Conservation (phyloP, 2,888 invertebrate species). For the Hedychridium roseum region DNA sequence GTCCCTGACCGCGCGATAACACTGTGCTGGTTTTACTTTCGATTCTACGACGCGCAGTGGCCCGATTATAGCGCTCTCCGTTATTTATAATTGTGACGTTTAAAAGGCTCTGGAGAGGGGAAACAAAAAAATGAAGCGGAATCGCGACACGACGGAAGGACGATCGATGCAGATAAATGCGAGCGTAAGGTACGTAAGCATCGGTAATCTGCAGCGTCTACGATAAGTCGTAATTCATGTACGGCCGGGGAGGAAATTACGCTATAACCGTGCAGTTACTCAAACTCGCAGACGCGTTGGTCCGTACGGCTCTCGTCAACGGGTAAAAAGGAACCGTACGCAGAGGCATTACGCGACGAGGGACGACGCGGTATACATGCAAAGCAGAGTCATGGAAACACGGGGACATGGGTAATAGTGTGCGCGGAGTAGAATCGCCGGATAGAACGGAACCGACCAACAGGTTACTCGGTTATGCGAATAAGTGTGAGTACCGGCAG, state of each 20-base stretch:
- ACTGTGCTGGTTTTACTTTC: slow-evolving; percentile 18
- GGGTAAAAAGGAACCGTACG: not conserved
- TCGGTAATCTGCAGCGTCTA: no score
- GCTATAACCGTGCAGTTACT: no score
- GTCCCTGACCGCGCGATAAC: slow-evolving; percentile 17
- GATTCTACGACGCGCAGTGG: no score
- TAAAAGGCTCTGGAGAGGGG: no score
- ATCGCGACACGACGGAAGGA: no score
- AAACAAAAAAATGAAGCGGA: no score
- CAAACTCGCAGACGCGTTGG: slow-evolving; percentile 10
- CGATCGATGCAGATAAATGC: no score
- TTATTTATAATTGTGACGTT: no score
- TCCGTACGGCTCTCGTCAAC: not conserved
- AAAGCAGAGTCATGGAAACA: not conserved
- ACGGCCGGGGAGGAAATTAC: no score
- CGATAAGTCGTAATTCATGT: no score
- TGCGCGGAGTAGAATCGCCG: not conserved
- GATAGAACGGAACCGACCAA: slow-evolving; percentile 21
- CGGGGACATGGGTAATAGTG: not conserved
- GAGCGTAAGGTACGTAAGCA: no score
- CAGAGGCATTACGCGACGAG: not conserved
- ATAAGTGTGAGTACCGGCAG: slow-evolving; percentile 14
- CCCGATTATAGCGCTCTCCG: no score
- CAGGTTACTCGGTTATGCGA: slow-evolving; percentile 27
- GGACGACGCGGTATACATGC: not conserved